Evolutionary conservation across 2,797 vertebrate species (phyloP).

Genomic region (Odontamblyopus rebecca): DNA sequence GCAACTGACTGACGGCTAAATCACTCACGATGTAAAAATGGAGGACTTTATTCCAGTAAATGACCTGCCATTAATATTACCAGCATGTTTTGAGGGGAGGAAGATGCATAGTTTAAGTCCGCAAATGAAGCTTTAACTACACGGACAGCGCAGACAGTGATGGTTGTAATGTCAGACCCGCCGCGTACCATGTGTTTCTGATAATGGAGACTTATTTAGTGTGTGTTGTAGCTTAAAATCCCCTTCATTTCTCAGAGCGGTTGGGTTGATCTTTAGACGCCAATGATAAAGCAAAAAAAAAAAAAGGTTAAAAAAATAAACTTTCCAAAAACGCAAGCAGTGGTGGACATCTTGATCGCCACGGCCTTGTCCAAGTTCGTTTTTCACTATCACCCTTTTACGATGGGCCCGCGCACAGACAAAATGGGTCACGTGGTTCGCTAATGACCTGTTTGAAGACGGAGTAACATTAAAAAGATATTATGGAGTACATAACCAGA

Average conservation of each 20-base stretch:
- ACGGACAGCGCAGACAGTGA: conserved; percentile 52
- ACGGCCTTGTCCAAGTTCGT: conserved; percentile 65
- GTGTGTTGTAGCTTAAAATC: conserved; percentile 79
- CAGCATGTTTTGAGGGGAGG: conserved; percentile 54
- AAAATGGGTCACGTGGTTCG: conserved; percentile 34
- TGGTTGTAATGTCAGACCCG: conserved; percentile 80
- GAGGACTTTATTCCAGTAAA: conserved; percentile 51
- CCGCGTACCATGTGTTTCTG: conserved; percentile 87
- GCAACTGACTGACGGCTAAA: conserved; percentile 63
- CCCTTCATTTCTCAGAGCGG: conserved; percentile 65
- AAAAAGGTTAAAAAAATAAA: neutral
- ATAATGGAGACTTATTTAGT: conserved; percentile 69
- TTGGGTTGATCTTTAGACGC: conserved; percentile 53
- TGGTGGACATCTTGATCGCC: conserved; percentile 90
- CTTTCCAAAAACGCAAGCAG: conserved; percentile 49
- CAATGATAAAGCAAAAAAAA: conserved; percentile 25
- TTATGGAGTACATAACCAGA: conserved; percentile 35
- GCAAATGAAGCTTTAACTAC: conserved; percentile 58
- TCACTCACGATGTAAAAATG: conserved; percentile 42
- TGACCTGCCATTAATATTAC: conserved; percentile 53
- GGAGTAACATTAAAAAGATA: conserved; percentile 19
- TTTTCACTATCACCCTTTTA: conserved; percentile 64
- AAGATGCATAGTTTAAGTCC: conserved; percentile 29
- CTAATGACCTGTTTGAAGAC: conserved; percentile 45
- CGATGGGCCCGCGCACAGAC: conserved; percentile 18